Percentiles rank a stretch among this genome's conserved stretches.
Evolutionary conservation across 2,888 invertebrate genomes (phyloP).

Genomic region (Capitulum mitella): DNA sequence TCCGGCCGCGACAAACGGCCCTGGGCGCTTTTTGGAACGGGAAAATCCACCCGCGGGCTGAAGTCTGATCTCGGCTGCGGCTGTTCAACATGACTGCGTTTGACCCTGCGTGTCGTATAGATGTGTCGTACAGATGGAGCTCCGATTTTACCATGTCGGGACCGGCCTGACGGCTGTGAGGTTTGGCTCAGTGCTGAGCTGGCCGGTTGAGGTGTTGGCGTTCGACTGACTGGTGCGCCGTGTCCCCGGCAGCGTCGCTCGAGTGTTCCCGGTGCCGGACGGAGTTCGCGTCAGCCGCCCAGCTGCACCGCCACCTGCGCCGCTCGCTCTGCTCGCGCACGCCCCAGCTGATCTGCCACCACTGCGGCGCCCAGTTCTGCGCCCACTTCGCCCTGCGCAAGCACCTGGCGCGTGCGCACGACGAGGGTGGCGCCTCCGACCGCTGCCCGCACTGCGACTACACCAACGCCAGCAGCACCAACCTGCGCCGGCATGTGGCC

Average conservation of each 20-base stretch:
- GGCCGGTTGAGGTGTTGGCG: too few relatives aligned
- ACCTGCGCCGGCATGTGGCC: not conserved
- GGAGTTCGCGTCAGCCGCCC: not conserved
- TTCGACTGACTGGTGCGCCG: too few relatives aligned
- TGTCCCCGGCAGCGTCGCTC: not conserved
- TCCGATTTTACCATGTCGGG: too few relatives aligned
- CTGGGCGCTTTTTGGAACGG: too few relatives aligned
- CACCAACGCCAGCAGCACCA: not conserved
- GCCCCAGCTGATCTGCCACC: slow-evolving; percentile 1
- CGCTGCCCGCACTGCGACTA: slow-evolving; percentile 19
- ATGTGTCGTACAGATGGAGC: too few relatives aligned
- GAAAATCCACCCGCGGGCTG: too few relatives aligned
- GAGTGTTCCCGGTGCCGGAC: not conserved
- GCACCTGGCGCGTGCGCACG: slow-evolving; percentile 20
- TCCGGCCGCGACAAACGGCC: not conserved
- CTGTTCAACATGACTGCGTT: too few relatives aligned
- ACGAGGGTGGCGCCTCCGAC: not conserved
- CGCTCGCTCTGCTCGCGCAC: not conserved
- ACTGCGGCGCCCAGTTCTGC: slow-evolving; percentile 13
- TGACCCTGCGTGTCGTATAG: too few relatives aligned
- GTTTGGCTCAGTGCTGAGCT: too few relatives aligned
- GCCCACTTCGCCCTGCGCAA: not conserved
- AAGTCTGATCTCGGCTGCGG: too few relatives aligned
- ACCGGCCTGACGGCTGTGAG: too few relatives aligned
- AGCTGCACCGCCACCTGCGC: not conserved